These are phyloP conservation scores for Equus przewalskii DNA, from an alignment of 2,113 vertebrate species.

Conservation along the genomic window DNA sequence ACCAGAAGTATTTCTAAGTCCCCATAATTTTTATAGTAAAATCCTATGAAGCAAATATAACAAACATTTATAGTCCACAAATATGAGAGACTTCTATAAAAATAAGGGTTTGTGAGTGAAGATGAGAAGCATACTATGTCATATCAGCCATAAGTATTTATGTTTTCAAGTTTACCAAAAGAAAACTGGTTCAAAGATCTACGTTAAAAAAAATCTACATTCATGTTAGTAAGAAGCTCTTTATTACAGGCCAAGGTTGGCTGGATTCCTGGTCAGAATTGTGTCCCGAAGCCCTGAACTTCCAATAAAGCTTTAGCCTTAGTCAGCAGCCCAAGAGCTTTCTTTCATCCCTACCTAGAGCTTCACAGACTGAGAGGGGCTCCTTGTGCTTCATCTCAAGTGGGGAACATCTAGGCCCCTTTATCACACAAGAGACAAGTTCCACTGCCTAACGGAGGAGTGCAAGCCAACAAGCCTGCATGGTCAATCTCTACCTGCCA, in stretches of 20 bases:
- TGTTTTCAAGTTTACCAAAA: not conserved
- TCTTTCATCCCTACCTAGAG: not conserved
- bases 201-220: not conserved
- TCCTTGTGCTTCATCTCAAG: not conserved
- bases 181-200: conserved; percentile 3
- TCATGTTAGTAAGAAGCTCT: conserved; percentile 13
- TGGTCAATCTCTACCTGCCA: not conserved
- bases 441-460: not conserved
- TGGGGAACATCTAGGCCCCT: not conserved
- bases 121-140: not conserved
- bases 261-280: not conserved
- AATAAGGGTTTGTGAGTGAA: not conserved
- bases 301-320: not conserved
- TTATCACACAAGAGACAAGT: conserved; percentile 20
- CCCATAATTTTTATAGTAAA: conserved; percentile 20
- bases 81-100: conserved; percentile 26
- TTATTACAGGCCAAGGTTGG: conserved; percentile 10
- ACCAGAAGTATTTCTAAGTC: not conserved
- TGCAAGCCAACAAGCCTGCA: not conserved
- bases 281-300: not conserved
- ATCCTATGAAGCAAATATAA: not conserved
- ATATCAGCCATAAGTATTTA: not conserved
- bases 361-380: not conserved
- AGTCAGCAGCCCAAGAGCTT: not conserved
- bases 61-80: not conserved